These are phyloP conservation scores for Saxidomus purpurata DNA, from an alignment of 1,140 invertebrate genomes.

Conservation along the genomic window DNA sequence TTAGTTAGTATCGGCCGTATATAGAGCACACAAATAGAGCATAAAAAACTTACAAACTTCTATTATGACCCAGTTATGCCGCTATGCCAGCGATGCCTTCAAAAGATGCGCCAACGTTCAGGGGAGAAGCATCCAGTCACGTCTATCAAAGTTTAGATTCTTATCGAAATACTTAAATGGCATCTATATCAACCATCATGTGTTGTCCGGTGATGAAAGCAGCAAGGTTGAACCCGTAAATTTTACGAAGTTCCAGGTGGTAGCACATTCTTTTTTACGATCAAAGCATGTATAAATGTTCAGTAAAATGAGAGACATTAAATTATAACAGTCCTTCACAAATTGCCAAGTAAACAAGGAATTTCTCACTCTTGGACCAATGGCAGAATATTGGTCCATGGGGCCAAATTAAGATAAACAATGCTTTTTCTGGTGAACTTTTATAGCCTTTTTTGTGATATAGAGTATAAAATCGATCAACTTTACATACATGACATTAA, in stretches of 20 bases:
- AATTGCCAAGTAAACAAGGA: constrained; percentile 70
- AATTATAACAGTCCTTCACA: constrained; percentile 70
- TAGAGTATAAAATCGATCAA: no score
- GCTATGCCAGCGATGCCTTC: constrained; percentile 17
- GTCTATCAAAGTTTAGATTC: constrained; percentile 35
- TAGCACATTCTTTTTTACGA: constrained; percentile 17
- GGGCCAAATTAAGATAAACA: no score
- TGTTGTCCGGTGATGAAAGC: constrained; percentile 63
- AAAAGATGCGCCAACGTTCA: constrained; percentile 46
- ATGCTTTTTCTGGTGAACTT: no score
- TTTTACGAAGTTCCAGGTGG: constrained; percentile 47
- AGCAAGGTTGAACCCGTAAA: constrained; percentile 47
- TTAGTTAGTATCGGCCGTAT: no score
- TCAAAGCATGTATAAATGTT: constrained; percentile 48
- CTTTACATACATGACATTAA: no score
- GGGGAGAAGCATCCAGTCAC: constrained; percentile 48
- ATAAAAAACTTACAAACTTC: constrained; percentile 69
- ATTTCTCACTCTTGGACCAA: constrained; percentile 69
- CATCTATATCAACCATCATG: constrained; percentile 51
- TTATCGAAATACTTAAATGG: constrained; percentile 53
- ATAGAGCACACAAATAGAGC: no score
- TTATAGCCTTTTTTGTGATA: no score
- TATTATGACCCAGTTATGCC: constrained; percentile 62
- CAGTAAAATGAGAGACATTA: constrained; percentile 68
- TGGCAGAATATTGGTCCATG: no score